phyloP scores from a whole-genome alignment of 2,797 vertebrate species.

The Sebastes matsubarae region DNA sequence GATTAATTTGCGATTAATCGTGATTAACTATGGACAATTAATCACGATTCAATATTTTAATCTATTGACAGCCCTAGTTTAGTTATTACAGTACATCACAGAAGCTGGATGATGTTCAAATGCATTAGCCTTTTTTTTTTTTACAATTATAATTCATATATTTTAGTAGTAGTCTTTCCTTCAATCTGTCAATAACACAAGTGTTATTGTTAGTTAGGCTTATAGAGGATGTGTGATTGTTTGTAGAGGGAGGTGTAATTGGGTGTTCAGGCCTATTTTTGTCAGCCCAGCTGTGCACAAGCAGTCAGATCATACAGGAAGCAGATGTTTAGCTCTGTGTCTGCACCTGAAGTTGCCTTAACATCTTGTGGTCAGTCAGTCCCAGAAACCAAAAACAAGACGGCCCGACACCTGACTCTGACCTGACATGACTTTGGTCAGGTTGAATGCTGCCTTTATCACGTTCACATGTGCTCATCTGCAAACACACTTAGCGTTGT shows the following conservation, averaged over 20 bases:
- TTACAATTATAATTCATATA: neutral
- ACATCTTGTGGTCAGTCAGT: neutral
- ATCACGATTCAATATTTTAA: too few relatives aligned
- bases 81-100: neutral
- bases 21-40: too few relatives aligned
- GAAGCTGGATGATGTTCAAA: neutral
- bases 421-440: neutral
- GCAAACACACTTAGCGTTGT: neutral
- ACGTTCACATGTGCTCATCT: too few relatives aligned
- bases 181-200: too few relatives aligned
- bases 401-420: neutral
- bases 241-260: neutral
- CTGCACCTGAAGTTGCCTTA: neutral
- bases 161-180: neutral
- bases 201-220: neutral
- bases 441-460: neutral
- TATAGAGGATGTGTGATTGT: neutral
- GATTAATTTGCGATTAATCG: too few relatives aligned
- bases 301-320: conserved; percentile 10
- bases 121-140: neutral
- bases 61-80: too few relatives aligned
- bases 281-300: neutral
- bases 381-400: neutral
- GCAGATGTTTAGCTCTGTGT: neutral
- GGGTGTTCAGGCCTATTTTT: neutral